phyloP scores from a whole-genome alignment of 2,113 vertebrate genomes.

The Nerophis ophidion region DNA sequence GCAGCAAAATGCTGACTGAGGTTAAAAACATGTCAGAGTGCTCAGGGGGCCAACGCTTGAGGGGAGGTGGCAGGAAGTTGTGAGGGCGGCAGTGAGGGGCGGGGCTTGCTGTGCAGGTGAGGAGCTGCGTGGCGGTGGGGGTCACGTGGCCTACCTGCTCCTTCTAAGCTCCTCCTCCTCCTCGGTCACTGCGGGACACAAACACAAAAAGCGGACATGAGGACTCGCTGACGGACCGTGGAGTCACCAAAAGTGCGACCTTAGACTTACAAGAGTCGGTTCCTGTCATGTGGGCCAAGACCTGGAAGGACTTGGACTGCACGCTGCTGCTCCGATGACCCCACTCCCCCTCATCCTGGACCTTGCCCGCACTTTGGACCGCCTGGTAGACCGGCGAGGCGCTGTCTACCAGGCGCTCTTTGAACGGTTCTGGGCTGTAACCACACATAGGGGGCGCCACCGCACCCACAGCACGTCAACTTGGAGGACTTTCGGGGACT shows the following conservation, averaged over 20 bases:
- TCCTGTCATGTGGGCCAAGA: constrained; percentile 88
- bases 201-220: constrained; percentile 7
- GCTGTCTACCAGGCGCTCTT: constrained; percentile 80
- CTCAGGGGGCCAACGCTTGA: background rate
- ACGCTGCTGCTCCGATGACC: constrained; percentile 76
- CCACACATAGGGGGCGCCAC: constrained; percentile 65
- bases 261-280: constrained; percentile 82
- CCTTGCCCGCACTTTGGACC: constrained; percentile 78
- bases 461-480: constrained; percentile 9
- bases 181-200: constrained; percentile 73
- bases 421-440: constrained; percentile 82
- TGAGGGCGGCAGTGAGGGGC: background rate
- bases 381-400: constrained; percentile 92
- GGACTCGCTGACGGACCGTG: background rate
- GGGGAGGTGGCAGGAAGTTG: background rate
- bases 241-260: too few relatives aligned
- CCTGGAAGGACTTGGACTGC: constrained; percentile 88
- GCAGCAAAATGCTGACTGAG: background rate
- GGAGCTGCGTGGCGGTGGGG: constrained; percentile 7
- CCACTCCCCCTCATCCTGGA: constrained; percentile 73
- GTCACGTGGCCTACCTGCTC: constrained; percentile 85
- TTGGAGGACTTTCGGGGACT: background rate
- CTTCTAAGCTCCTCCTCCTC: constrained; percentile 80
- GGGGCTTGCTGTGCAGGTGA: constrained; percentile 23
- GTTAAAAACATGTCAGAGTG: background rate